These are phyloP conservation scores for Cyrtodaria siliqua DNA, from an alignment of 2,888 invertebrate species.

Conservation along the genomic window DNA sequence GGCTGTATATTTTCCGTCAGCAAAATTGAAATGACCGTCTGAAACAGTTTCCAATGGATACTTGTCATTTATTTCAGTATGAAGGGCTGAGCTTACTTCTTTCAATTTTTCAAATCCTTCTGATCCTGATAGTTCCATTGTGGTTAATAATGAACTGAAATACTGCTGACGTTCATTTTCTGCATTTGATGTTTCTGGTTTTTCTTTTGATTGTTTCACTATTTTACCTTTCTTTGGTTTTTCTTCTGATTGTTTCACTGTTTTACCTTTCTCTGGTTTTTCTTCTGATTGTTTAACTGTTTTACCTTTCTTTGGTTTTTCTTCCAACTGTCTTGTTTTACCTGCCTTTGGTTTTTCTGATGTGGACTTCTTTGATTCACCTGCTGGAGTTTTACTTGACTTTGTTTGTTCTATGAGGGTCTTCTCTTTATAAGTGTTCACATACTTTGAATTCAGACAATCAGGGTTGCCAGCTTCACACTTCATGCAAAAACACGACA, in stretches of 20 bases:
- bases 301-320: slow-evolving; percentile 28
- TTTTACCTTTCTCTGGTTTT: slow-evolving; percentile 15
- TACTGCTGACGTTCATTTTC: slow-evolving; percentile 41
- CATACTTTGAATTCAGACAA: slow-evolving; percentile 43
- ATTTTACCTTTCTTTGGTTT: slow-evolving; percentile 21
- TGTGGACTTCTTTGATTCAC: slow-evolving; percentile 39
- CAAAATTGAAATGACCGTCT: slow-evolving; percentile 22
- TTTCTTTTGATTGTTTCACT: slow-evolving; percentile 16
- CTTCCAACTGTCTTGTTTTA: slow-evolving; percentile 16
- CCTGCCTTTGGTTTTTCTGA: slow-evolving; percentile 29
- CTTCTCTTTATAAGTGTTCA: slow-evolving; percentile 36
- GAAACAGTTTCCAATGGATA: slow-evolving; percentile 24
- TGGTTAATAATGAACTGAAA: slow-evolving; percentile 37
- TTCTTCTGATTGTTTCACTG: slow-evolving; percentile 11
- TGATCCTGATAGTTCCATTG: slow-evolving; percentile 35
- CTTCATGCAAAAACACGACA: slow-evolving; percentile 36
- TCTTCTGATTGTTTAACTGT: slow-evolving; percentile 25
- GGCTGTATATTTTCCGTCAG: no score
- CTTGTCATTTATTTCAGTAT: slow-evolving; percentile 37
- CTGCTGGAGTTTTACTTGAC: slow-evolving; percentile 28
- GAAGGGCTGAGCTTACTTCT: slow-evolving; percentile 25
- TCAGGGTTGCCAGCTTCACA: slow-evolving; percentile 29
- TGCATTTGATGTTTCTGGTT: slow-evolving; percentile 28
- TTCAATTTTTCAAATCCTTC: slow-evolving; percentile 22
- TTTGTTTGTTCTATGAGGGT: slow-evolving; percentile 31